These are phyloP conservation scores for Spatulosminthurus flaviceps DNA, from an alignment of 2,888 invertebrate species.

Conservation along the genomic window DNA sequence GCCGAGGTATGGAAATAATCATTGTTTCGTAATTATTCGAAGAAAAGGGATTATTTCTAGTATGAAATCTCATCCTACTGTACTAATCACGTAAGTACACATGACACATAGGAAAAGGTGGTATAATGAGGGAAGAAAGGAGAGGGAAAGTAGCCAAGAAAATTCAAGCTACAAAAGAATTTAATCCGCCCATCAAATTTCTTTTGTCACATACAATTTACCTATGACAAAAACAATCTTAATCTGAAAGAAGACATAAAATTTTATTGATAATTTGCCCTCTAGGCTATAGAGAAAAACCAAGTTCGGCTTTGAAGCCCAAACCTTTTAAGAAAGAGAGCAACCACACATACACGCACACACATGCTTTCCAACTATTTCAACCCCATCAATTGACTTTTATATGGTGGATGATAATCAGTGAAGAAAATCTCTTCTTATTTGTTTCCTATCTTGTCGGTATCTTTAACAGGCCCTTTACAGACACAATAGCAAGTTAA, in stretches of 20 bases:
- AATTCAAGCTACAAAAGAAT: slow-evolving; percentile 2
- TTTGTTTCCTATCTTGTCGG: slow-evolving; percentile 55
- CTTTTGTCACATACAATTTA: slow-evolving; percentile 36
- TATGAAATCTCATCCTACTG: no score
- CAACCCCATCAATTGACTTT: slow-evolving; percentile 49
- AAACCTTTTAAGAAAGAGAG: slow-evolving; percentile 6
- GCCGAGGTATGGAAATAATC: not conserved
- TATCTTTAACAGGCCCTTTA: slow-evolving; percentile 46
- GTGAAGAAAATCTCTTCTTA: slow-evolving; percentile 50
- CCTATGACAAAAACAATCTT: slow-evolving; percentile 38
- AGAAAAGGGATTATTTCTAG: not conserved
- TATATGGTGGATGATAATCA: slow-evolving; percentile 49
- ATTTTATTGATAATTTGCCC: slow-evolving; percentile 40
- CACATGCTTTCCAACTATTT: slow-evolving; percentile 20
- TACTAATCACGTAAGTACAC: not conserved
- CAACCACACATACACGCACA: no score
- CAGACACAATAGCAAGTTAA: slow-evolving; percentile 12
- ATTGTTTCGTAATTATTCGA: not conserved
- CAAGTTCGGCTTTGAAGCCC: not conserved
- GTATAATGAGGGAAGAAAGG: not conserved
- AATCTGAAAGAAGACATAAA: slow-evolving; percentile 38
- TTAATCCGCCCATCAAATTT: slow-evolving; percentile 25
- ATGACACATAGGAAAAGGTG: no score
- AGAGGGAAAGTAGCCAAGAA: slow-evolving; percentile 3
- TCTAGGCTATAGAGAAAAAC: not conserved